Conservation (phyloP, 2,888 invertebrate genomes). For the Aproaerema taeniolella region DNA sequence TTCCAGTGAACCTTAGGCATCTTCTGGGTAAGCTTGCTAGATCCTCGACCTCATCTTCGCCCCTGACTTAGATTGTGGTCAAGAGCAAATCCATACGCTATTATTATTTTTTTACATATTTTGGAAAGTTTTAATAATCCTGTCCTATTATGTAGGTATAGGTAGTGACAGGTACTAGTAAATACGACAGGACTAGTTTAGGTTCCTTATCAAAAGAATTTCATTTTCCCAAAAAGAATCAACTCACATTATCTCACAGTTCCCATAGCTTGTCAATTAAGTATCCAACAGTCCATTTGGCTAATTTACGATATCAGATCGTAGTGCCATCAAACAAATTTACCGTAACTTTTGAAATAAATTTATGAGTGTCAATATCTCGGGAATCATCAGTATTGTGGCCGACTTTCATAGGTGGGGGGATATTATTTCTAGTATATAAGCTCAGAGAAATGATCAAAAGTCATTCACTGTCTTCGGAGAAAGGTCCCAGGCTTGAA, state of each 20-base stretch:
- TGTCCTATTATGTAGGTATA: no score
- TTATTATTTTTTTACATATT: no score
- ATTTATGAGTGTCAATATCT: constrained; percentile 60
- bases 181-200: no score
- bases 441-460: constrained; percentile 58
- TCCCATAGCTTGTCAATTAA: neutral
- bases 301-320: constrained; percentile 44
- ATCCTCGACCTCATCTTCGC: no score
- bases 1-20: no score
- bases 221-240: neutral
- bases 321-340: constrained; percentile 44
- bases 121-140: no score
- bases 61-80: no score
- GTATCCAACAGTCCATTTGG: constrained; percentile 18
- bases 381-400: constrained; percentile 38
- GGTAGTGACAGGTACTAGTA: no score
- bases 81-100: no score
- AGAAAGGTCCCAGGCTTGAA: constrained; percentile 45
- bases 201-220: no score
- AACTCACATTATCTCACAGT: neutral
- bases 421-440: constrained; percentile 54
- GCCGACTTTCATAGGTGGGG: constrained; percentile 53
- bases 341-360: constrained; percentile 55
- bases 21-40: no score
- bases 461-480: constrained; percentile 49